These are phyloP conservation scores for Desmophyllum pertusum DNA, from an alignment of 92 coral and sea anemone genomes.

Conservation along the genomic window DNA sequence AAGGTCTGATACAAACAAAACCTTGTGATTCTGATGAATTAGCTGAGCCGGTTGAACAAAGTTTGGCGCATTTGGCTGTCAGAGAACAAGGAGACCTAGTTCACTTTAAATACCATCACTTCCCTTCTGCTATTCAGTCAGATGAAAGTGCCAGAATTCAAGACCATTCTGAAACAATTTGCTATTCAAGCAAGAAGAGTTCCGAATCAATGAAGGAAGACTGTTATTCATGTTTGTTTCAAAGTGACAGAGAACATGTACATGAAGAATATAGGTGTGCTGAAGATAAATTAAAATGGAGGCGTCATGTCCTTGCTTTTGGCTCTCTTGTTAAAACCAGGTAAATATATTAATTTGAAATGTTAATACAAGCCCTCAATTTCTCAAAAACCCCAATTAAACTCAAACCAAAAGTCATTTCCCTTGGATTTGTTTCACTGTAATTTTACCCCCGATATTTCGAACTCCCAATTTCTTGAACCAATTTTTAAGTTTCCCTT, in stretches of 20 bases:
- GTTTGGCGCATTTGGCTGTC: background rate
- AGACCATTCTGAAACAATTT: background rate
- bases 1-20: background rate
- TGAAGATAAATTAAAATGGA: constrained; percentile 21
- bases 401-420: no score
- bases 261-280: background rate
- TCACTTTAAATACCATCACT: background rate
- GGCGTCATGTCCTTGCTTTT: constrained; percentile 38
- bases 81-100: background rate
- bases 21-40: background rate
- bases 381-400: no score
- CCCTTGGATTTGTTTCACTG: no score
- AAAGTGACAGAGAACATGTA: background rate
- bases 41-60: background rate
- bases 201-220: background rate
- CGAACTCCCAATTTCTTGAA: no score
- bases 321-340: constrained; percentile 38
- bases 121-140: background rate
- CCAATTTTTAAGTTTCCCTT: no score
- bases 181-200: background rate
- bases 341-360: background rate
- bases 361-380: background rate
- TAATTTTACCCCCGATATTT: no score
- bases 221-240: background rate
- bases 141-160: background rate